phyloP scores from a whole-genome alignment of 2,888 invertebrate species.

The Melangyna quadrimaculata region DNA sequence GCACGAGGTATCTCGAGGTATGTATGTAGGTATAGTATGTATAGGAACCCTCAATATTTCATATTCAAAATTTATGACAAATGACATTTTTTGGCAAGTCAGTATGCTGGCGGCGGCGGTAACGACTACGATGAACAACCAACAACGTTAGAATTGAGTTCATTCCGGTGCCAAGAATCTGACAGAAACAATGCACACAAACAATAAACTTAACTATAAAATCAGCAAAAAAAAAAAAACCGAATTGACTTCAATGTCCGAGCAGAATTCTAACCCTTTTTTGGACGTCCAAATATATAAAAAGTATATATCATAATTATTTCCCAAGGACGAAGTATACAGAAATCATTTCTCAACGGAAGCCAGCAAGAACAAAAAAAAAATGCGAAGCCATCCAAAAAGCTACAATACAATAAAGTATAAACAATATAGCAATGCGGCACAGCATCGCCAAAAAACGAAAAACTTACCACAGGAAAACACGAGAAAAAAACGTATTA shows the following conservation, averaged over 20 bases:
- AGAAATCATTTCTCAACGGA: conserved; percentile 56
- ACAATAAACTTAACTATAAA: conserved; percentile 37
- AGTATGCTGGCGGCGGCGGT: conserved; percentile 51
- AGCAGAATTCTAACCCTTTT: conserved; percentile 58
- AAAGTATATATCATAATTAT: conserved; percentile 54
- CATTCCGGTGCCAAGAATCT: conserved; percentile 64
- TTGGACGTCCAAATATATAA: conserved; percentile 24
- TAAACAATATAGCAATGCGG: conserved; percentile 30
- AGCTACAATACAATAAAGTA: conserved; percentile 31
- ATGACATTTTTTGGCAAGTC: conserved; percentile 70
- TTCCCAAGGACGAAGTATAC: conserved; percentile 64
- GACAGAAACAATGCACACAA: conserved; percentile 57
- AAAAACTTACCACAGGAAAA: conserved; percentile 43
- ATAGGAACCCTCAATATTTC: conserved; percentile 57
- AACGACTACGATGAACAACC: conserved; percentile 27
- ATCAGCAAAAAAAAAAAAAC: conserved; percentile 19
- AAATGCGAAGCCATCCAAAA: conserved; percentile 21
- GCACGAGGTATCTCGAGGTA: no score
- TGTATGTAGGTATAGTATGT: no score
- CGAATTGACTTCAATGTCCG: conserved; percentile 62
- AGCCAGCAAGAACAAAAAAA: conserved; percentile 28
- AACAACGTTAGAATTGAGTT: conserved; percentile 24
- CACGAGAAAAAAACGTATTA: conserved; percentile 48
- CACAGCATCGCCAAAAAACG: conserved; percentile 1
- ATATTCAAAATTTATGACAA: conserved; percentile 65